Evolutionary conservation across 2,888 invertebrate genomes (phyloP).

Genomic region (Seira musarum): DNA sequence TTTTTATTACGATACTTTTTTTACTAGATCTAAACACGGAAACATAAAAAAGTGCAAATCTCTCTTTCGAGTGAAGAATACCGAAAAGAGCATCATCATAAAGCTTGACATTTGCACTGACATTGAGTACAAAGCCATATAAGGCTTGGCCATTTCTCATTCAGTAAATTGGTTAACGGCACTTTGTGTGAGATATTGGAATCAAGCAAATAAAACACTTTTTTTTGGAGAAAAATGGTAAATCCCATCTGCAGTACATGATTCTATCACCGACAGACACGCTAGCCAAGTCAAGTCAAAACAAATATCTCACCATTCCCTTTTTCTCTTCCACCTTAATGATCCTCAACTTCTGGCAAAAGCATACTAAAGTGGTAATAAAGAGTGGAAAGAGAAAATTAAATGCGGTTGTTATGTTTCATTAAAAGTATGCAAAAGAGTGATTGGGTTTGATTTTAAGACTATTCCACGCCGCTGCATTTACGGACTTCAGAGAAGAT

Average conservation of each 20-base stretch:
- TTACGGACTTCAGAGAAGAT: no score
- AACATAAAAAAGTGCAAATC: no score
- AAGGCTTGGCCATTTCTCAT: not conserved
- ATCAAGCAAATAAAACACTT: not conserved
- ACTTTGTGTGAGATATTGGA: slow-evolving; percentile 27
- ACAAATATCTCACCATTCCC: not conserved
- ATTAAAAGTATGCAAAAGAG: slow-evolving; percentile 37
- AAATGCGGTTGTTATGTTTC: slow-evolving; percentile 46
- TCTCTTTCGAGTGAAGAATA: no score
- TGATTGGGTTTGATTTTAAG: slow-evolving; percentile 34
- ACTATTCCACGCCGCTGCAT: no score
- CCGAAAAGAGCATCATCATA: no score
- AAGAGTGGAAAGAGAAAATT: slow-evolving; percentile 34
- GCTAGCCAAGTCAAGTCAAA: no score
- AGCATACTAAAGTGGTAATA: slow-evolving; percentile 43
- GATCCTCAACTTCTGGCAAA: slow-evolving; percentile 11
- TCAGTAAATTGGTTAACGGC: slow-evolving; percentile 52
- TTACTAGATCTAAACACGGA: no score
- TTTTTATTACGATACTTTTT: no score
- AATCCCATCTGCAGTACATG: not conserved
- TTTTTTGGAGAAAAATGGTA: slow-evolving; percentile 23
- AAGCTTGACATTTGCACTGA: no score
- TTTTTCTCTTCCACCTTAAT: slow-evolving; percentile 22
- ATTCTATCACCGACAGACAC: no score
- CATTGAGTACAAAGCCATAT: no score